Percentiles rank a stretch among this genome's conserved stretches.
These are phyloP conservation scores for Gymnocypris eckloni DNA, from an alignment of 2,797 vertebrate species.

Conservation along the genomic window DNA sequence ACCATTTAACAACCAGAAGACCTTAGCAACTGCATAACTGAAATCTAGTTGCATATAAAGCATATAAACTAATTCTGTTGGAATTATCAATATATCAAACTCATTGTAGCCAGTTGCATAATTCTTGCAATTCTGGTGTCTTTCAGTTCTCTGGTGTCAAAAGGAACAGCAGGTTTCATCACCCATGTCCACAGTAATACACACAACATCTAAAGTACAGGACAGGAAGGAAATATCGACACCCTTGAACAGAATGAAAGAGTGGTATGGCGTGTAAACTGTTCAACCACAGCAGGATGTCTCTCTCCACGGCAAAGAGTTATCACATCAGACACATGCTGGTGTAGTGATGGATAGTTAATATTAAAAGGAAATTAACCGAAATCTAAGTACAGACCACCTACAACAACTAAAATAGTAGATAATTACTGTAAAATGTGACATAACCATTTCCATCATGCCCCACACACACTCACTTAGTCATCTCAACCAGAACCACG, in stretches of 20 bases:
- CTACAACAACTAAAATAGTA: not conserved
- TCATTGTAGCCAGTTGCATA: not conserved
- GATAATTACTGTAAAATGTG: not conserved
- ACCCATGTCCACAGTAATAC: slow-evolving; percentile 20
- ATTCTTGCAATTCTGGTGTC: not conserved
- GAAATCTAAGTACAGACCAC: not conserved
- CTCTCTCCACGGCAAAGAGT: slow-evolving; percentile 31
- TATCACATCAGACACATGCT: not conserved
- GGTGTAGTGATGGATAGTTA: not conserved
- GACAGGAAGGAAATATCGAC: slow-evolving; percentile 48
- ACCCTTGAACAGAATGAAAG: slow-evolving; percentile 10
- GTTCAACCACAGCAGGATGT: slow-evolving; percentile 55
- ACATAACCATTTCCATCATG: not conserved
- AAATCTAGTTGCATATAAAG: not conserved
- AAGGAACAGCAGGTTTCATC: not conserved
- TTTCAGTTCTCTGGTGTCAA: not conserved
- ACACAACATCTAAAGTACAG: slow-evolving; percentile 10
- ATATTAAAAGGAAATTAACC: not conserved
- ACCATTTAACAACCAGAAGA: not conserved
- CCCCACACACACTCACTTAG: not conserved
- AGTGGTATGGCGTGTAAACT: slow-evolving; percentile 14
- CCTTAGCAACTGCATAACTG: not conserved
- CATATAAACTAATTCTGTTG: not conserved
- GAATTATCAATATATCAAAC: not conserved
- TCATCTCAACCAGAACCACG: slow-evolving; percentile 12